Conservation (phyloP, 2,797 vertebrate genomes). For the Galagoides demidoff region DNA sequence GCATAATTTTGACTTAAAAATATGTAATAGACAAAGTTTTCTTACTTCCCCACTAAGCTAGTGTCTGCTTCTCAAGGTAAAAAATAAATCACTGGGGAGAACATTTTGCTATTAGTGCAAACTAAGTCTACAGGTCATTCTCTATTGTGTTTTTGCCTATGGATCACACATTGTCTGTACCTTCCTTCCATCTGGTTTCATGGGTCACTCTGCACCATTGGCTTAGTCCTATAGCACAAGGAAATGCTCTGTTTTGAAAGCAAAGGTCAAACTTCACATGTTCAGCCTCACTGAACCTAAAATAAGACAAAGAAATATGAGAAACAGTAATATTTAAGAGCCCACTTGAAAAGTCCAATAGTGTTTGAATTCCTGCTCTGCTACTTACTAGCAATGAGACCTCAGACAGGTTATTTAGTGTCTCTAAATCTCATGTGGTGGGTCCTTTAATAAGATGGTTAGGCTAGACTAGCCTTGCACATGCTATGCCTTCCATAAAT, state of each 20-base stretch:
- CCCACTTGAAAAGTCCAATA: not conserved
- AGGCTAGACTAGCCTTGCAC: not conserved
- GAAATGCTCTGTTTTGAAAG: not conserved
- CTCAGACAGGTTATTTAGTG: not conserved
- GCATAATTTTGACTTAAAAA: slow-evolving; percentile 1
- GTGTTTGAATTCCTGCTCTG: not conserved
- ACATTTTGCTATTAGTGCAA: not conserved
- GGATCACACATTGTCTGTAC: not conserved
- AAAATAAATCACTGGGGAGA: not conserved
- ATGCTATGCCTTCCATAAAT: not conserved
- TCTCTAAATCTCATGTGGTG: not conserved
- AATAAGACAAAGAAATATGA: slow-evolving; percentile 30
- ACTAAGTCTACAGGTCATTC: not conserved
- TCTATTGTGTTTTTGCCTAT: not conserved
- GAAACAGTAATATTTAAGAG: not conserved
- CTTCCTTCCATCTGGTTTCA: not conserved
- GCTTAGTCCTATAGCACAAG: not conserved
- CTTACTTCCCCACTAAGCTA: not conserved
- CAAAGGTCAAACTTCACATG: not conserved
- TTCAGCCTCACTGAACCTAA: not conserved
- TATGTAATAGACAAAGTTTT: not conserved
- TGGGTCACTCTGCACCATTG: not conserved
- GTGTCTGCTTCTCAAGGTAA: not conserved
- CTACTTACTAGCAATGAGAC: not conserved
- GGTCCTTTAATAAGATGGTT: not conserved